Percentiles rank a stretch among this genome's conserved stretches.
phyloP scores from a whole-genome alignment of 2,113 vertebrate genomes.

The Otolemur garnettii region DNA sequence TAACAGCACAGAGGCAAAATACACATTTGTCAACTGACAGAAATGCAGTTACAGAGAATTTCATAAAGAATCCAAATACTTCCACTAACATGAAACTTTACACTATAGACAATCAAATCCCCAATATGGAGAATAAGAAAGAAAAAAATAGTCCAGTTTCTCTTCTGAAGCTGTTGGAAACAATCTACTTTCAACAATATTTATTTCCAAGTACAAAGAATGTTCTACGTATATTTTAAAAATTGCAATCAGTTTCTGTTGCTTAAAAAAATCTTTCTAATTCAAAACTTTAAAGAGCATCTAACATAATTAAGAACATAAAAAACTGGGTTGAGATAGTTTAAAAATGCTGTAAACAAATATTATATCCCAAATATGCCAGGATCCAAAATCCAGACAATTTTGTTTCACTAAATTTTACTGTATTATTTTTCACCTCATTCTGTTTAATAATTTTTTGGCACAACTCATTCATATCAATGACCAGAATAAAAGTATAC shows the following conservation, averaged over 20 bases:
- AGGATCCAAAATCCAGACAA: not conserved
- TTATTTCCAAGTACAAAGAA: not conserved
- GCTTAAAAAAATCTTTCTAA: slow-evolving; percentile 3
- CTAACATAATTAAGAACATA: not conserved
- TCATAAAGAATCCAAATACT: not conserved
- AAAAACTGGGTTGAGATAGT: not conserved
- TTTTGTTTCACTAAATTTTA: slow-evolving; percentile 6
- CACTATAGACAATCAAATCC: not conserved
- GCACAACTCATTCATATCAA: slow-evolving; percentile 6
- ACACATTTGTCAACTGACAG: not conserved
- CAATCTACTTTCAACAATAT: not conserved
- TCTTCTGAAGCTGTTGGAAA: not conserved
- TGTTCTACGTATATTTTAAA: not conserved
- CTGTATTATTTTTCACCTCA: not conserved
- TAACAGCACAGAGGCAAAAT: not conserved
- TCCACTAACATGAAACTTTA: not conserved
- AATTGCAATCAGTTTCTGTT: not conserved
- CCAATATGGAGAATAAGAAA: not conserved
- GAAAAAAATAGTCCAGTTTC: not conserved
- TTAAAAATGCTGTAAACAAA: slow-evolving; percentile 15
- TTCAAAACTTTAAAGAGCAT: slow-evolving; percentile 3
- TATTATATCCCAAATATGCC: not conserved
- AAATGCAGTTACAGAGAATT: not conserved
- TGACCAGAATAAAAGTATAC: slow-evolving; percentile 78
- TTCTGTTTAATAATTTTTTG: not conserved